phyloP scores from a whole-genome alignment of 2,888 invertebrate species.

The Stomorhina lunata region DNA sequence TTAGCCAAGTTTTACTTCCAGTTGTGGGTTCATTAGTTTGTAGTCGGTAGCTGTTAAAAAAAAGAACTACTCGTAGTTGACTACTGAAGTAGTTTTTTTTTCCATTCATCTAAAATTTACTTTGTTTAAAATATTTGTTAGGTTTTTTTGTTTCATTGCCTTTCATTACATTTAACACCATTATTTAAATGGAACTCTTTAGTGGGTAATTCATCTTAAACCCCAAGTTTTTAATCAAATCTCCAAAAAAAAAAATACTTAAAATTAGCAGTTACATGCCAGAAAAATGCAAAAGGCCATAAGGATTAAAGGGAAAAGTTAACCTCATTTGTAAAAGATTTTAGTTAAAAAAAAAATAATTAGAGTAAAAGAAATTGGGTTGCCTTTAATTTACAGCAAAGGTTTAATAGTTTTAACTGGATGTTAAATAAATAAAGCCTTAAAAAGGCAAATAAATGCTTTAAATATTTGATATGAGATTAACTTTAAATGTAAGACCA shows the following conservation, averaged over 20 bases:
- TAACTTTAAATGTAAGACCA: no score
- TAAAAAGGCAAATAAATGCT: no score
- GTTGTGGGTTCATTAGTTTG: constrained; percentile 62
- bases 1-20: constrained; percentile 63
- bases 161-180: constrained; percentile 10
- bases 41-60: constrained; percentile 48
- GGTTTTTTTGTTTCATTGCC: neutral
- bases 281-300: neutral
- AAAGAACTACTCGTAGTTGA: constrained; percentile 17
- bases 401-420: neutral
- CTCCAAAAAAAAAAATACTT: neutral
- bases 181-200: constrained; percentile 39
- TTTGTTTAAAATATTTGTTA: neutral
- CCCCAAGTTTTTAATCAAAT: constrained; percentile 42
- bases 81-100: constrained; percentile 38
- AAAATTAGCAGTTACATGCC: constrained; percentile 15
- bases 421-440: no score
- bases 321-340: constrained; percentile 46
- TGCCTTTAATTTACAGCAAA: neutral
- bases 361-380: neutral
- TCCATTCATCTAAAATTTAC: neutral
- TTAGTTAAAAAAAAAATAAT: neutral
- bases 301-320: constrained; percentile 59
- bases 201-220: constrained; percentile 53
- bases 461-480: no score